Evolutionary conservation across 30 jellyfish, hydroid and myxozoan genomes (phyloP).

Genomic region (Sanderia malayensis): DNA sequence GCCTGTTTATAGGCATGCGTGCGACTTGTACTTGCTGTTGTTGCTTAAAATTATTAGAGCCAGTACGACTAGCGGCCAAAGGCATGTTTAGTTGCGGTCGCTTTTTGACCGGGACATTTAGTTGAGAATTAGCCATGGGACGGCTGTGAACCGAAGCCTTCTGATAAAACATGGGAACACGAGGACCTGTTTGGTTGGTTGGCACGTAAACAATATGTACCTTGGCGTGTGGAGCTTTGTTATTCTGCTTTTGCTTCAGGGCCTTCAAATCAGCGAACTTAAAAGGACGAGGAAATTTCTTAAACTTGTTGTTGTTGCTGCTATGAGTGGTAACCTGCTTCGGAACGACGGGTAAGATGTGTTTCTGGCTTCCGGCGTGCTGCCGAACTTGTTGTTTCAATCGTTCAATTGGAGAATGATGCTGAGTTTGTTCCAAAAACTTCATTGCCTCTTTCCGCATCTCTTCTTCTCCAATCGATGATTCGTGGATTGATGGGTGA

Average conservation of each 20-base stretch:
- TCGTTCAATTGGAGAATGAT: conserved; percentile 49
- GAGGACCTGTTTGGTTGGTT: conserved; percentile 22
- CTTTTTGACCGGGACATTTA: background rate
- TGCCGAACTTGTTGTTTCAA: conserved; percentile 62
- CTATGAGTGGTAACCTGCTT: no score
- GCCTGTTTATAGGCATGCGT: background rate
- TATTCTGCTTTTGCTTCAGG: background rate
- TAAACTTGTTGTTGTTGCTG: conserved; percentile 1
- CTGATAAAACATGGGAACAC: background rate
- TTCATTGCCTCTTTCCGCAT: conserved; percentile 51
- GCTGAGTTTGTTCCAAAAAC: conserved; percentile 24
- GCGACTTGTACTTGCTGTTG: background rate
- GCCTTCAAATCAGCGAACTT: conserved; percentile 4
- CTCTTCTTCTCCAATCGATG: conserved; percentile 54
- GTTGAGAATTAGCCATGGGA: background rate
- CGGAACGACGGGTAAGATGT: conserved; percentile 52
- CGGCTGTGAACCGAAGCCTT: background rate
- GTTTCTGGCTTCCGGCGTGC: conserved; percentile 45
- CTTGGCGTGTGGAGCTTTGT: conserved; percentile 14
- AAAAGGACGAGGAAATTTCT: background rate
- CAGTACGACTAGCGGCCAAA: background rate
- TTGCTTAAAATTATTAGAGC: background rate
- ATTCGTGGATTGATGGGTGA: conserved; percentile 37
- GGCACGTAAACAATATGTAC: conserved; percentile 57
- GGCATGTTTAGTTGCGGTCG: background rate